Base-by-base conservation (phyloP, 1,140 invertebrate species). In the Drosophila santomea region DNA sequence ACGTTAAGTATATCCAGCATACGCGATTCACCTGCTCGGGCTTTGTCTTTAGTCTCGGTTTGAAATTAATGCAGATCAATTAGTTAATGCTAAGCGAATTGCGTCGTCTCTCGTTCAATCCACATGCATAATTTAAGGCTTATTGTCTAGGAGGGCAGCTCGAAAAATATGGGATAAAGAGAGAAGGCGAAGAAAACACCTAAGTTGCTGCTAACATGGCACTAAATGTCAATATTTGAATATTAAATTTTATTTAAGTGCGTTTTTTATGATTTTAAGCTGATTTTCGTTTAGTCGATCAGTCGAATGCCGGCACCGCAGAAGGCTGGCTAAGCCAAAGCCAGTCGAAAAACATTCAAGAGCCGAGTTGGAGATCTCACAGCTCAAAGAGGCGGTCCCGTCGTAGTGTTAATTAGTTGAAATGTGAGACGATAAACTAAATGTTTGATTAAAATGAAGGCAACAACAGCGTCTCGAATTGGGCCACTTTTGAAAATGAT, bases 151-250 rank as follows among this genome's bases (percentile, higher is more conserved):
- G 25, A 62, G 60, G 60, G 60, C 25, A 60, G 60, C 60, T 69
- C 54, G 45, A 78, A 50, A 77, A 39, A 63, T 59, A 48, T 63
- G 23, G 17, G 12, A 36, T 17, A 32, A 23, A 25, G 23, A 38
- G 54, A 36, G 44, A 44, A 50, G 50, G 36, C 38, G 61, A 55
- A 44, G 48, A 76, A 77, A 77, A 77, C 67, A 90, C 72, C 71
- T 88, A 80, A 88, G 83, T 88, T 88, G 83, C 69, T 83, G 82
- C 86, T 90, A 90, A 91, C 86, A 90, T 91, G 82, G 74, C 81
- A 90, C 82, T 90, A 90, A 90, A 90, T 90, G 86, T 90, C 86
- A 91, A 90, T 90, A 90, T 90, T 90, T 90, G 88, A 90, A 90
- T 91, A 90, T 90, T 84, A 91, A 90, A 90, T 88, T 90, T 90